These are phyloP conservation scores for Mus minutoides DNA, from an alignment of 2,797 vertebrate genomes.

Conservation along the genomic window DNA sequence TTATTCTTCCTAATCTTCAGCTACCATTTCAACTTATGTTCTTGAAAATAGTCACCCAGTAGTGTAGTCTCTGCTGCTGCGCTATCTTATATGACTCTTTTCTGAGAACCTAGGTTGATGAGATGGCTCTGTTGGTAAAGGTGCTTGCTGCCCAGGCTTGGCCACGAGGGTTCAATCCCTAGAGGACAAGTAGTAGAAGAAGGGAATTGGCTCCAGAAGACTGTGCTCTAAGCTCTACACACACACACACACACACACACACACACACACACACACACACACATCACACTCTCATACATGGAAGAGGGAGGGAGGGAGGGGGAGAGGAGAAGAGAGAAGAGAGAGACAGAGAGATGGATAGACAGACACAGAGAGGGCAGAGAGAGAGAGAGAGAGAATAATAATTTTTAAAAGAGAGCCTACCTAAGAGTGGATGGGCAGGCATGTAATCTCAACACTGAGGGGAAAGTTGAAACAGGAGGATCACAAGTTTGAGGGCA, in stretches of 20 bases:
- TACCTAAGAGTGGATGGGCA: neutral
- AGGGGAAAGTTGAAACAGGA: neutral
- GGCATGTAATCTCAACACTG: neutral
- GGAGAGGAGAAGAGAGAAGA: too few relatives aligned
- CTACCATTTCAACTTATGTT: neutral
- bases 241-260: neutral
- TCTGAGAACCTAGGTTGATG: neutral
- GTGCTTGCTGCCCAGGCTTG: neutral
- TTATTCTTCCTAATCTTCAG: neutral
- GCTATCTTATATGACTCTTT: neutral
- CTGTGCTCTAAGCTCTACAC: neutral
- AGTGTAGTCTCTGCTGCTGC: neutral
- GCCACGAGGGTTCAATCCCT: neutral
- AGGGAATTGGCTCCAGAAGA: neutral
- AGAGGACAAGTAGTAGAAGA: neutral
- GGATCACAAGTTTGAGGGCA: neutral
- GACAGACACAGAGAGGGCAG: too few relatives aligned
- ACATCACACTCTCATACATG: neutral
- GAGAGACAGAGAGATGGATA: too few relatives aligned
- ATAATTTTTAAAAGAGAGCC: neutral
- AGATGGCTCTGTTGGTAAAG: neutral
- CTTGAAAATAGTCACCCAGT: neutral
- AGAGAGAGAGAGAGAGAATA: neutral
- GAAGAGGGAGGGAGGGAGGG: neutral
- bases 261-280: neutral